phyloP scores from a whole-genome alignment of 2,888 invertebrate species.

The Sminthurinus aureus region DNA sequence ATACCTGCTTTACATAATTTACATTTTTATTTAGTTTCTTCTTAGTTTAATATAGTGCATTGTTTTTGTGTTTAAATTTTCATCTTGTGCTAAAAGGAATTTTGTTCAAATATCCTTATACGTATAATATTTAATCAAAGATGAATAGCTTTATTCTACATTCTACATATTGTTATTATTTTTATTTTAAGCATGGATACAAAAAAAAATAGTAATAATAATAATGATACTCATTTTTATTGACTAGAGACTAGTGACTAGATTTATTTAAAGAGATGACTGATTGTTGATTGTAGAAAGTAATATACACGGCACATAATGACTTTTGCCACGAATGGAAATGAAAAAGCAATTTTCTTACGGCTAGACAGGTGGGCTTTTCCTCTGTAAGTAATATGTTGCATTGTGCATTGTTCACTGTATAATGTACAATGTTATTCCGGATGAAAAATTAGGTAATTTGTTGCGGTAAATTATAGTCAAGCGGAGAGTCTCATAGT shows the following conservation, averaged over 20 bases:
- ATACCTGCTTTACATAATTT: not conserved
- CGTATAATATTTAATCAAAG: too few relatives aligned
- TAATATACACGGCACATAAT: not conserved
- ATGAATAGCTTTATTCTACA: too few relatives aligned
- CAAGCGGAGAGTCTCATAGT: not conserved
- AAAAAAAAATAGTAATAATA: not conserved
- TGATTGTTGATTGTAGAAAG: not conserved
- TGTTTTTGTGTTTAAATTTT: too few relatives aligned
- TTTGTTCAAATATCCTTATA: too few relatives aligned
- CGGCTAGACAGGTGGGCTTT: not conserved
- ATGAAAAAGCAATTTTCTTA: not conserved
- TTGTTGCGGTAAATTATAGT: conserved; percentile 16
- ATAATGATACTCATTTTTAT: not conserved
- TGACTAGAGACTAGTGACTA: not conserved
- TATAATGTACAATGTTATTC: not conserved
- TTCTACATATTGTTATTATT: not conserved
- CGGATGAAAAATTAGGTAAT: conserved; percentile 8
- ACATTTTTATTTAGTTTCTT: not conserved
- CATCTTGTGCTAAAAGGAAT: too few relatives aligned
- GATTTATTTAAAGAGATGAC: not conserved
- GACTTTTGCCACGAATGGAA: not conserved
- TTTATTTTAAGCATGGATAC: not conserved
- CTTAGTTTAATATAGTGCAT: too few relatives aligned
- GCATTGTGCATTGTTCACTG: not conserved
- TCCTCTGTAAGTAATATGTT: not conserved